Evolutionary conservation across 2,888 invertebrate genomes (phyloP).

Genomic region (Lasioglossum calceatum): DNA sequence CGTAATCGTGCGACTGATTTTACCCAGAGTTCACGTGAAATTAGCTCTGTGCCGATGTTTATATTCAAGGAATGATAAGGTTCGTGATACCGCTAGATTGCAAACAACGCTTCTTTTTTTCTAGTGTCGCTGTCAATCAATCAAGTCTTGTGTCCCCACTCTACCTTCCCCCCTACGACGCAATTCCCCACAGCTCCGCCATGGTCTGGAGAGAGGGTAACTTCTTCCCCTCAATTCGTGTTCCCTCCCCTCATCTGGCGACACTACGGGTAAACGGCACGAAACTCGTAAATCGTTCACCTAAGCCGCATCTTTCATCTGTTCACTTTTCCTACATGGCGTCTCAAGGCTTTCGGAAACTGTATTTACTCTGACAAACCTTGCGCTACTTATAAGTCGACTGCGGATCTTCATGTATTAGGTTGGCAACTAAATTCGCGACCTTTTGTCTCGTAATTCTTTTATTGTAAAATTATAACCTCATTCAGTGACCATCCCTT

Average conservation of each 20-base stretch:
- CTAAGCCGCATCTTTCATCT: not conserved
- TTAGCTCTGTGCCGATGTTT: not conserved
- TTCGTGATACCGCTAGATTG: conserved; percentile 6
- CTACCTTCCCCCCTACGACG: too few species aligned
- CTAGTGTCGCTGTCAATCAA: not conserved
- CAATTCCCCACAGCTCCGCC: too few species aligned
- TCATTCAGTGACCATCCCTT: too few species aligned
- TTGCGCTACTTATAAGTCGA: not conserved
- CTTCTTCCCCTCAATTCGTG: too few species aligned
- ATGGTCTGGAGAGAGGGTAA: too few species aligned
- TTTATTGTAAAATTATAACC: too few species aligned
- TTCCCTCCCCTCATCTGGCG: too few species aligned
- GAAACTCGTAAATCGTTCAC: not conserved
- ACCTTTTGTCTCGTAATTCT: too few species aligned
- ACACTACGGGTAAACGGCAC: too few species aligned
- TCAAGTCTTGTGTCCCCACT: too few species aligned
- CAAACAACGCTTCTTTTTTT: not conserved
- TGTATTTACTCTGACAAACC: not conserved
- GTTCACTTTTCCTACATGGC: not conserved
- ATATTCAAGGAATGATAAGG: conserved; percentile 3
- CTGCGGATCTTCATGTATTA: too few species aligned
- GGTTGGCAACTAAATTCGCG: too few species aligned
- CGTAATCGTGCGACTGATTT: not conserved
- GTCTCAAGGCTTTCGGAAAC: not conserved
- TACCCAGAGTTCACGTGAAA: not conserved